These are phyloP conservation scores for Pangasius larnaudii DNA, from an alignment of 2,797 vertebrate genomes.

Conservation along the genomic window DNA sequence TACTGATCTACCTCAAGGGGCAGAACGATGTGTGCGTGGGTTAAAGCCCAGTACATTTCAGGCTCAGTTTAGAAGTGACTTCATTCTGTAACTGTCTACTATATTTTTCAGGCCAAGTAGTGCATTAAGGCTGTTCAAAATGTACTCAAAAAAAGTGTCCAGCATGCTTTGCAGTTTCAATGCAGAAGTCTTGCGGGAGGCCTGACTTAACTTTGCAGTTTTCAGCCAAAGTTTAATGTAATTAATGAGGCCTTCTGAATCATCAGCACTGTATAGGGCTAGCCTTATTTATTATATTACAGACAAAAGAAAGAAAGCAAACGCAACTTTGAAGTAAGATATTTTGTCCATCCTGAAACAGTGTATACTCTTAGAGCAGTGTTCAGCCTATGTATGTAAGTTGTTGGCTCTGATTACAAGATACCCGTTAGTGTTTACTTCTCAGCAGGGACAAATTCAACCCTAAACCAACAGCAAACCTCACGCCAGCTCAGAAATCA, in stretches of 20 bases:
- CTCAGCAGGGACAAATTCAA: background rate
- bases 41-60: constrained; percentile 17
- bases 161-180: background rate
- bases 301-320: background rate
- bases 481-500: background rate
- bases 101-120: background rate
- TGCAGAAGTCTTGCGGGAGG: background rate
- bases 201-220: background rate
- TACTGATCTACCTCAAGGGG: constrained; percentile 13
- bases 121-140: background rate
- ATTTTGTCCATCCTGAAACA: background rate
- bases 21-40: constrained; percentile 10
- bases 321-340: background rate
- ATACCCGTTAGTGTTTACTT: background rate
- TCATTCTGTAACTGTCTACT: constrained; percentile 1
- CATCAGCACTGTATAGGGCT: background rate
- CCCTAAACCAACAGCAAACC: background rate
- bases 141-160: background rate
- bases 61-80: constrained; percentile 17
- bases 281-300: background rate
- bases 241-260: constrained; percentile 19
- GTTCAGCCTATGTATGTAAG: background rate
- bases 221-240: background rate
- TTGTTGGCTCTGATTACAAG: background rate
- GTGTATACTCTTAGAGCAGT: background rate